phyloP scores from a whole-genome alignment of 2,797 vertebrate genomes.

The Tokudaia muenninki region DNA sequence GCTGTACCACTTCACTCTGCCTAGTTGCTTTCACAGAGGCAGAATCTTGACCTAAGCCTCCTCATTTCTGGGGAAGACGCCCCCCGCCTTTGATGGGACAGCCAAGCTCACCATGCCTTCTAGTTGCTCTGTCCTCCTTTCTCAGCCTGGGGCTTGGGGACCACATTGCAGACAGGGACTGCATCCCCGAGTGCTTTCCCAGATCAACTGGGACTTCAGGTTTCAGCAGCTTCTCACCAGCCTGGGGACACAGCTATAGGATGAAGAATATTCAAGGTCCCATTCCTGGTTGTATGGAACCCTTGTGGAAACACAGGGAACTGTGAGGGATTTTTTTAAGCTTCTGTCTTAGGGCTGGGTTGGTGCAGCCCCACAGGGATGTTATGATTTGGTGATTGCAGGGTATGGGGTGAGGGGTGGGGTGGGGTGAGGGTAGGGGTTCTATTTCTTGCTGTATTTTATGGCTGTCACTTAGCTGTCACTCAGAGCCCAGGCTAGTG shows the following conservation, averaged over 20 bases:
- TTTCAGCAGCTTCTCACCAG: not conserved
- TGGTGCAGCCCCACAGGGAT: not conserved
- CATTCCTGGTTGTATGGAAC: not conserved
- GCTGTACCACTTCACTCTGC: too few relatives aligned
- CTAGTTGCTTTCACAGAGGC: too few relatives aligned
- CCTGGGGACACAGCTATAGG: not conserved
- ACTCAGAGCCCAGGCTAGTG: not conserved
- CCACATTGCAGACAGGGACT: not conserved
- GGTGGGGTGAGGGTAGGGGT: not conserved
- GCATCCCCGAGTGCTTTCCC: not conserved
- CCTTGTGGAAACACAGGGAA: not conserved
- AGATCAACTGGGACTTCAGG: not conserved
- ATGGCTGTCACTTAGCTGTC: not conserved
- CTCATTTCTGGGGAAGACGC: not conserved
- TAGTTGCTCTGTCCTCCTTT: not conserved
- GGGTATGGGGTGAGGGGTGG: not conserved
- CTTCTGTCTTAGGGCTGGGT: not conserved
- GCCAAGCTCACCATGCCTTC: not conserved
- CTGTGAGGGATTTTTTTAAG: not conserved
- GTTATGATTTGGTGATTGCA: rapidly evolving
- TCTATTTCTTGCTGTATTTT: not conserved
- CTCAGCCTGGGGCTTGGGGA: not conserved
- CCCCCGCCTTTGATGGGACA: not conserved
- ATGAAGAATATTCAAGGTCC: not conserved
- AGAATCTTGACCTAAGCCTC: not conserved